Base-by-base conservation (phyloP, 2,113 vertebrate genomes). In the Rhinoderma darwinii region DNA sequence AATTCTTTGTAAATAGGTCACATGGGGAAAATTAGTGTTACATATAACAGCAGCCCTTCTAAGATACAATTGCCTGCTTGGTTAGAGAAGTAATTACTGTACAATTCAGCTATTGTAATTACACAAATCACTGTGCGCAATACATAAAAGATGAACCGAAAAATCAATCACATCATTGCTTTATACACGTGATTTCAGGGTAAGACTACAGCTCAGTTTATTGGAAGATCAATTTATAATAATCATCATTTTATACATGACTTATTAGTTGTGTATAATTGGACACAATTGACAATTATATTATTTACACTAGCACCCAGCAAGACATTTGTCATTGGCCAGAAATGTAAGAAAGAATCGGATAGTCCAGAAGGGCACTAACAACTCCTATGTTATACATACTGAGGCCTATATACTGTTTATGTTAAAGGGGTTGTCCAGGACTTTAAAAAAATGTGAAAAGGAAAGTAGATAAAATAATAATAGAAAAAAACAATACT, bases 1-100 rank as follows among this genome's bases (percentile, higher is more conserved):
- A 73, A 86, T 86, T 86, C 85, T 81, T 86, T 73, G 77, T 35
- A 74, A 81, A 86, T 86, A 44, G 77, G 85, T 70, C 85, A 86
- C 85, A 81, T 86, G 85, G 85, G 85, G 77, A 54, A 82, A 73
- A 73, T 81, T 72, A 86, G 32, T 15, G 66, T 86, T 73, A 86
- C 85, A 86, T 86, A 73, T 73, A 81, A 73, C 85, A 86, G 85
- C 61, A 66, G 35, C 77, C 85, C 77, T 39, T 59, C 47, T 51
- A n/a, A 18, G 25, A 74, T 47, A 81, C 85, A 86, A 86, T 73
- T 61, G 85, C 85, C 50, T 56, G 41, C 63, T 73, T 72, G 85
- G 47, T 43, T 73, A 73, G 84, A 77, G 85, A 86, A 86, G 85
- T 74, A 82, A 86, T 86, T 82, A 82, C 20, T 25, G 68, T 72